Conservation (phyloP, 1,140 invertebrate species). For the Drosophila burlai region DNA sequence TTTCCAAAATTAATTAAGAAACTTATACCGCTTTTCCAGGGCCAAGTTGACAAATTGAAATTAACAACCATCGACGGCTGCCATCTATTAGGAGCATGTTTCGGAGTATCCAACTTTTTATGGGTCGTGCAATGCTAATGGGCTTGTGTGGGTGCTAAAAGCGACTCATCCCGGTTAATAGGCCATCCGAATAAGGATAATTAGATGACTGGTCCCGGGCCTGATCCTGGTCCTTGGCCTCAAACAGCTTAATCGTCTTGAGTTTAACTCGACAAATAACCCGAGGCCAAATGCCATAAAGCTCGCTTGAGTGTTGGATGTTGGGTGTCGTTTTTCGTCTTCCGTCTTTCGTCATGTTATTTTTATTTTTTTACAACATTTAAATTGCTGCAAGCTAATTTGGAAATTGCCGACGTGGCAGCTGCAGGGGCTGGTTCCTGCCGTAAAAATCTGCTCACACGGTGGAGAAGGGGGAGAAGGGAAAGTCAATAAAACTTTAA, state of each 20-base stretch:
- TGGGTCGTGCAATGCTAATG: slow-evolving; percentile 70
- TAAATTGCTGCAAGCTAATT: slow-evolving; percentile 76
- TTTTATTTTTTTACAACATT: slow-evolving; percentile 77
- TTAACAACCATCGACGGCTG: slow-evolving; percentile 43
- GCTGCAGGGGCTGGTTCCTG: not conserved
- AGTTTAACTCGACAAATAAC: slow-evolving; percentile 62
- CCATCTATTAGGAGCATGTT: slow-evolving; percentile 10
- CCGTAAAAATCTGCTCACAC: slow-evolving; percentile 52
- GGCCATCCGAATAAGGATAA: slow-evolving; percentile 77
- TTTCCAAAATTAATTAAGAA: slow-evolving; percentile 28
- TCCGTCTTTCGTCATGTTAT: slow-evolving; percentile 67
- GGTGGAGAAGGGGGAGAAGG: not conserved
- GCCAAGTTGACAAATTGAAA: slow-evolving; percentile 38
- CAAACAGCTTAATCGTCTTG: slow-evolving; percentile 59
- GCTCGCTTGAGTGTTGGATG: slow-evolving; percentile 3
- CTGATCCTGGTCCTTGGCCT: slow-evolving; percentile 20
- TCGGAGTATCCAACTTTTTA: slow-evolving; percentile 43
- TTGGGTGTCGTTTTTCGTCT: slow-evolving; percentile 29
- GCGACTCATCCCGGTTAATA: slow-evolving; percentile 74
- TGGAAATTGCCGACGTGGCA: slow-evolving; percentile 58
- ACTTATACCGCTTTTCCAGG: slow-evolving; percentile 6
- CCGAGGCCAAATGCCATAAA: slow-evolving; percentile 64
- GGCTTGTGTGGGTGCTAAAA: slow-evolving; percentile 76
- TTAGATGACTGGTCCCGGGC: slow-evolving; percentile 57
- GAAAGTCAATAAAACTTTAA: slow-evolving; percentile 75